A percentile compares a stretch with the other conserved stretches of the same genome.
These are phyloP conservation scores for Arenaria interpres DNA, from an alignment of 2,113 vertebrate genomes.

Conservation along the genomic window DNA sequence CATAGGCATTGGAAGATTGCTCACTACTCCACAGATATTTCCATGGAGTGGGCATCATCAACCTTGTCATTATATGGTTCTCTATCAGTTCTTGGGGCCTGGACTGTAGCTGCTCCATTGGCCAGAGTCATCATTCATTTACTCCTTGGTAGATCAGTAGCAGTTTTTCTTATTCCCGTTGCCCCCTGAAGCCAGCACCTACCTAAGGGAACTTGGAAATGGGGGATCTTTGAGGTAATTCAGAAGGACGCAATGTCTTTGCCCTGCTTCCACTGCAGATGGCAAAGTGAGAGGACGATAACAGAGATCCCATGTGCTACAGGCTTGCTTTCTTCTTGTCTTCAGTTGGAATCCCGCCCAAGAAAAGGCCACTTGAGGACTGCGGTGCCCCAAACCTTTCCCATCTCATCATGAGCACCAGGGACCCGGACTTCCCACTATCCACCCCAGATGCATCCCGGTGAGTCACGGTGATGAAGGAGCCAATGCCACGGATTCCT, in stretches of 20 bases:
- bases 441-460: neutral
- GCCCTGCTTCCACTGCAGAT: neutral
- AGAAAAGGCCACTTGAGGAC: neutral
- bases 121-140: neutral
- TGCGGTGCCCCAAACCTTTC: neutral
- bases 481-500: neutral
- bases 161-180: neutral
- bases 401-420: rapidly evolving
- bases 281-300: neutral
- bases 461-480: neutral
- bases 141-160: neutral
- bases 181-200: neutral
- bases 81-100: neutral
- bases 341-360: neutral
- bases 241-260: neutral
- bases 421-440: neutral
- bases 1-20: neutral
- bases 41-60: neutral
- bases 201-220: neutral
- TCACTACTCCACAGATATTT: neutral
- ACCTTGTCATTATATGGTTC: neutral
- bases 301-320: neutral
- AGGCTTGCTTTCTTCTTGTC: neutral
- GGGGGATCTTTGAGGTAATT: neutral
- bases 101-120: neutral